Evolutionary conservation across 2,113 vertebrate genomes (phyloP).

Genomic region (Pterocles burchelli): DNA sequence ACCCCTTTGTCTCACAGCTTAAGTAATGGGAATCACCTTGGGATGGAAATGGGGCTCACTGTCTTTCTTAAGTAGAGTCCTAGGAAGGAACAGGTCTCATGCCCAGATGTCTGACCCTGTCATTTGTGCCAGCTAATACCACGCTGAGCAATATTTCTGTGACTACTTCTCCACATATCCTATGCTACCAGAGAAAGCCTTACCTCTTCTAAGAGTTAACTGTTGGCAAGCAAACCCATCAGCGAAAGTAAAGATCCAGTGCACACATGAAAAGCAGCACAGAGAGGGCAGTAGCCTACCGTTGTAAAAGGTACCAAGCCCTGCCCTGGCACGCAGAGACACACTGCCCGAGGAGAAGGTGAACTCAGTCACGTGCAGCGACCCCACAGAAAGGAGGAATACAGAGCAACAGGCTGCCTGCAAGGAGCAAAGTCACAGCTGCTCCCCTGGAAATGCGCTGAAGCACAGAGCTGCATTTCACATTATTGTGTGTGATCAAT

Average conservation of each 20-base stretch:
- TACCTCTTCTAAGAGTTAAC: neutral
- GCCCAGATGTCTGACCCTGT: neutral
- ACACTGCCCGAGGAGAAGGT: accelerated
- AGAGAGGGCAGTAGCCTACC: neutral
- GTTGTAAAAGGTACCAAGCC: neutral
- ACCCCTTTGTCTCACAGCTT: neutral
- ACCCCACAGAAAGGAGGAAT: neutral
- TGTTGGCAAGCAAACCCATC: neutral
- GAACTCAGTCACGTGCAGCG: accelerated
- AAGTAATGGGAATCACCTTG: neutral
- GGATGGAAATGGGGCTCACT: neutral
- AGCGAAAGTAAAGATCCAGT: neutral
- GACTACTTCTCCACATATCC: neutral
- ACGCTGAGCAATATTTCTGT: neutral
- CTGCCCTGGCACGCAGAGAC: neutral
- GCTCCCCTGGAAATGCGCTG: neutral
- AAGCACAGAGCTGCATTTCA: neutral
- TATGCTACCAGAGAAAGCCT: neutral
- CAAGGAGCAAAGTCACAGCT: neutral
- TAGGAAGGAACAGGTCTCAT: neutral
- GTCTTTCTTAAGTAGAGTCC: neutral
- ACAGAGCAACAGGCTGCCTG: neutral
- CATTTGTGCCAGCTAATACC: neutral
- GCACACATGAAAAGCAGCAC: neutral
- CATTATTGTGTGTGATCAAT: neutral